These are phyloP conservation scores for Macrosiphum euphorbiae DNA, from an alignment of 2,888 invertebrate species.

Conservation along the genomic window DNA sequence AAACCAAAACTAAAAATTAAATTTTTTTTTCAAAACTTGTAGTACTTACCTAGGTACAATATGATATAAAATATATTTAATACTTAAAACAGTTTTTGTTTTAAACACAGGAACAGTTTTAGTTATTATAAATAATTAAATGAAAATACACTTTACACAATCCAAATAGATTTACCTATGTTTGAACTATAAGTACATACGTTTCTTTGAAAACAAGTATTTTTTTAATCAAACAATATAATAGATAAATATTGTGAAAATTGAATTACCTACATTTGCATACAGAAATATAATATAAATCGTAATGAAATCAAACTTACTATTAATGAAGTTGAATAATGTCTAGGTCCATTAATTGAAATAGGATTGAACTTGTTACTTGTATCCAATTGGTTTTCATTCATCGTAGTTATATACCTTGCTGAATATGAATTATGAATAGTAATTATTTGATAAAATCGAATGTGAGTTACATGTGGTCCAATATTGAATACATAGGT, in stretches of 20 bases:
- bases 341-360: slow-evolving; percentile 34
- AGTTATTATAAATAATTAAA: not conserved
- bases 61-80: not conserved
- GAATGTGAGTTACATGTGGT: not conserved
- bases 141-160: not conserved
- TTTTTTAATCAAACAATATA: not conserved
- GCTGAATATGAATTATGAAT: not conserved
- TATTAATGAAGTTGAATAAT: slow-evolving; percentile 61
- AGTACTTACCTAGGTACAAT: not conserved
- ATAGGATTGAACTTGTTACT: not conserved
- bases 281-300: not conserved
- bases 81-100: not conserved
- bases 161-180: not conserved
- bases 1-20: not conserved
- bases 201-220: not conserved
- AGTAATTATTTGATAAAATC: not conserved
- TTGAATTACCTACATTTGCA: not conserved
- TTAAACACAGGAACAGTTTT: not conserved
- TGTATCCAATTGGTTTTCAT: slow-evolving; percentile 19
- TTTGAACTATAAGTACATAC: not conserved
- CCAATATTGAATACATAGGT: not conserved
- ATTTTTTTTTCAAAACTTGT: not conserved
- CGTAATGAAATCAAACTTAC: slow-evolving; percentile 13
- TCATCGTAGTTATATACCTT: slow-evolving; percentile 15
- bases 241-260: not conserved